phyloP scores from a whole-genome alignment of 2,888 invertebrate species.

The Limnephilus lunatus region DNA sequence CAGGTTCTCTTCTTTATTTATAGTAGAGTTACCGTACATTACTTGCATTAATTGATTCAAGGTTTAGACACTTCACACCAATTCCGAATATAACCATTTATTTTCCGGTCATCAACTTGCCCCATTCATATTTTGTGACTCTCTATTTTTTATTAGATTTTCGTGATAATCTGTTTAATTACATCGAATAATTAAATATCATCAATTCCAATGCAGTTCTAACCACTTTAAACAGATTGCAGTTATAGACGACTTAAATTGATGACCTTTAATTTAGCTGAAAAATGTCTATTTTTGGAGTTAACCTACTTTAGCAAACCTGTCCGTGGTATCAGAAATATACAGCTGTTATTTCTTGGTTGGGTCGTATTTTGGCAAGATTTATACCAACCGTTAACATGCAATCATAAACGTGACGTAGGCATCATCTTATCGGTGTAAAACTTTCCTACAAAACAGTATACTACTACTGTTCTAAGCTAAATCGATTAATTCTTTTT shows the following conservation, averaged over 20 bases:
- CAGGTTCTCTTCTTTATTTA: too few relatives aligned
- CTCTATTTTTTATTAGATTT: neutral
- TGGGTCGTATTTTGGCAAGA: neutral
- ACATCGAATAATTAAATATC: neutral
- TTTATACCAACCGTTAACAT: neutral
- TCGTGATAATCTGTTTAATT: neutral
- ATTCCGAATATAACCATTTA: too few relatives aligned
- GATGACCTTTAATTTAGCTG: too few relatives aligned
- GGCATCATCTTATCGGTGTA: neutral
- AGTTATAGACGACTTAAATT: neutral
- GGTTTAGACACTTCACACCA: too few relatives aligned
- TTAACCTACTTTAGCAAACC: neutral
- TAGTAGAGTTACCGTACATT: too few relatives aligned
- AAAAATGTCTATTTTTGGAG: neutral
- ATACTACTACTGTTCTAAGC: neutral
- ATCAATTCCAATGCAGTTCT: neutral
- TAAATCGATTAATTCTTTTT: neutral
- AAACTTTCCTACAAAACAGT: neutral
- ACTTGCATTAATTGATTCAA: too few relatives aligned
- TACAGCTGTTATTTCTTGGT: neutral
- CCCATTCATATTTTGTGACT: neutral
- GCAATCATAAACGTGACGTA: neutral
- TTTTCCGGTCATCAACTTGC: neutral
- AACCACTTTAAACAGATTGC: neutral
- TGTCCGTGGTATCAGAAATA: neutral